Base-by-base conservation (phyloP, 2,113 vertebrate species). In the Corythaixoides concolor region DNA sequence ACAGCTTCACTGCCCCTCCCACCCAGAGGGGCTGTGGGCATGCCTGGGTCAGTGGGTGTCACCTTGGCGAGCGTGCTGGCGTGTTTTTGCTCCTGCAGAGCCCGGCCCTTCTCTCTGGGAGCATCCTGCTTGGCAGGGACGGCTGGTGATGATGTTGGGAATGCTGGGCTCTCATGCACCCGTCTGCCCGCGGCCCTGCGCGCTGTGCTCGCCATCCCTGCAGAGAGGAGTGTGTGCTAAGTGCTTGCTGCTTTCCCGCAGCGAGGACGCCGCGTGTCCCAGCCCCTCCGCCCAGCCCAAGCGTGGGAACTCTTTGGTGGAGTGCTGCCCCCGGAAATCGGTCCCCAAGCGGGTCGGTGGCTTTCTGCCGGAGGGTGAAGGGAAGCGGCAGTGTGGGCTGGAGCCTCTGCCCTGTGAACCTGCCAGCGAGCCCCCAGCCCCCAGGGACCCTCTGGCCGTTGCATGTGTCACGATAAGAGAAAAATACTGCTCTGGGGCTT, bases 231-330 rank as follows among this genome's bases (percentile, higher is more conserved):
- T 0, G 7, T 5, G 58, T 8, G 66, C 1, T 1, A 18, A 45
- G 58, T 2, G 12, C 16, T 4, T 27, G 4, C 22, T n/a, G 11
- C 39, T 4, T 27, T 24, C 83, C 89, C 76, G 2, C 8, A 19
- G 52, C 1, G 12, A 67, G 66, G 74, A 27, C 11, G 66, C 15
- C 1, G 90, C 37, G 41, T 0, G 0, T 47, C 63, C 43, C 63
- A 5, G 5, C 45, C 35, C 39, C 58, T 56, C 35, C 5, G 1
- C 17, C 35, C 14, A 4, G 33, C 73, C 3, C 2, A 12, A 30
- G 47, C 80, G 91, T 96, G 95, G 95, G 94, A 96, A 96, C 35
- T 45, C 77, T 88, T 12, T 12, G 58, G 64, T 33, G 12, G 12
- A 68, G 23, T 1, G 11, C 87, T 77, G 87, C 16, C 62, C 58